phyloP scores from a whole-genome alignment of 2,797 vertebrate species.

The Pelodytes ibericus region DNA sequence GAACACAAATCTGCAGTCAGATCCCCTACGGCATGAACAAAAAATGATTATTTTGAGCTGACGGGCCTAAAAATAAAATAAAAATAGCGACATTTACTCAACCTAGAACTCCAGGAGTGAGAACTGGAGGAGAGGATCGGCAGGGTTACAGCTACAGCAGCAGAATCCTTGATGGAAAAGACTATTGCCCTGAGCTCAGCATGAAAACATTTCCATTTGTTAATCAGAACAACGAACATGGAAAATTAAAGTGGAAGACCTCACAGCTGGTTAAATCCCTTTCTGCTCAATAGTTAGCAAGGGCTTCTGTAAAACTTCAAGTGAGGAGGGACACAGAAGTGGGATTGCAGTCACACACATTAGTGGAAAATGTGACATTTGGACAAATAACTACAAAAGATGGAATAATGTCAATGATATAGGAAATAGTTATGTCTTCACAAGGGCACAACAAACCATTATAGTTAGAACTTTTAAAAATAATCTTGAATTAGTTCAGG shows the following conservation, averaged over 20 bases:
- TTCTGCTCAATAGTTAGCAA: not conserved
- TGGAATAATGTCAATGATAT: too few species aligned
- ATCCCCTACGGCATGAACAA: not conserved
- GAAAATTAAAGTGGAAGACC: constrained; percentile 20
- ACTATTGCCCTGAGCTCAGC: constrained; percentile 18
- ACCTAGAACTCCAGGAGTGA: not conserved
- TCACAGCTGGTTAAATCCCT: constrained; percentile 26
- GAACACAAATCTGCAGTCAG: not conserved
- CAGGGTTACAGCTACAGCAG: not conserved
- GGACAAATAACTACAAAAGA: not conserved
- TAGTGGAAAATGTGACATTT: not conserved
- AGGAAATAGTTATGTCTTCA: too few species aligned
- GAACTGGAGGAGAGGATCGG: not conserved
- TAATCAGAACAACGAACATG: constrained; percentile 15
- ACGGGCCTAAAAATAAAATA: constrained; percentile 1
- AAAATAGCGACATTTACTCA: not conserved
- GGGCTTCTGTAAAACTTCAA: not conserved
- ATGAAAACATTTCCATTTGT: constrained; percentile 21
- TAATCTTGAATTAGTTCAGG: too few species aligned
- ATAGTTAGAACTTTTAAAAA: too few species aligned
- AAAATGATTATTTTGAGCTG: not conserved
- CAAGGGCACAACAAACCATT: too few species aligned
- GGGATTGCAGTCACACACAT: not conserved
- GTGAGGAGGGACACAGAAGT: not conserved
- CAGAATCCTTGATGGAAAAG: constrained; percentile 1